phyloP scores from a whole-genome alignment of 2,797 vertebrate species.

The Emys orbicularis region DNA sequence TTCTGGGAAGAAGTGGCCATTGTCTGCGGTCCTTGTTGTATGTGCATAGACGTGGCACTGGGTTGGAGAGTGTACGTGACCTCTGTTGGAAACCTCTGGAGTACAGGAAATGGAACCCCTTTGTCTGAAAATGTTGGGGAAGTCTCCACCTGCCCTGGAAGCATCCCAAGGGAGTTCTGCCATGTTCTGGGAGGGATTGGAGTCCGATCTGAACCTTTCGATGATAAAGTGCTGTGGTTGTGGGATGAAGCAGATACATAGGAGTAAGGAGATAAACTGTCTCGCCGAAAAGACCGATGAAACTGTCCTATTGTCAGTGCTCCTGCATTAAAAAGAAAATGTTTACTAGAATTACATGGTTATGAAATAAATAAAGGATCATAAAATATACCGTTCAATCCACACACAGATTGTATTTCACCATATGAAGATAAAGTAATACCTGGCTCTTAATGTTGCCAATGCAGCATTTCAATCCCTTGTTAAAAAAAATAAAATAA shows the following conservation, averaged over 20 bases:
- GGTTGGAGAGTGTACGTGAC: slow-evolving; percentile 73
- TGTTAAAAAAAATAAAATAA: no score
- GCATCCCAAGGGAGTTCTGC: slow-evolving; percentile 76
- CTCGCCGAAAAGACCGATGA: slow-evolving; percentile 68
- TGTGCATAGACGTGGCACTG: slow-evolving; percentile 62
- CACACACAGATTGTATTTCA: background rate
- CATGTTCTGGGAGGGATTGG: slow-evolving; percentile 77
- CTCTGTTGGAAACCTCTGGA: slow-evolving; percentile 72
- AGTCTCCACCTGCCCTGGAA: slow-evolving; percentile 69
- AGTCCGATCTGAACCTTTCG: slow-evolving; percentile 72
- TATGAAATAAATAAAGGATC: background rate
- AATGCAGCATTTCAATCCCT: background rate
- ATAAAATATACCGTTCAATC: background rate
- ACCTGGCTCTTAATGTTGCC: background rate
- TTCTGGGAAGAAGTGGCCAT: slow-evolving; percentile 64
- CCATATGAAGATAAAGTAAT: background rate
- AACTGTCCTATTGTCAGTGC: slow-evolving; percentile 69
- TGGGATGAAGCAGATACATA: slow-evolving; percentile 69
- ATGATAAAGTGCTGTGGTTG: slow-evolving; percentile 60
- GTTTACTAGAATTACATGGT: slow-evolving; percentile 34
- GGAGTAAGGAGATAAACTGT: slow-evolving; percentile 73
- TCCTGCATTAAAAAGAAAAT: slow-evolving; percentile 65
- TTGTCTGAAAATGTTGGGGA: slow-evolving; percentile 76
- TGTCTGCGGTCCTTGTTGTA: slow-evolving; percentile 75
- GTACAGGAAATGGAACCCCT: slow-evolving; percentile 72